Conservation (phyloP, 1,140 invertebrate genomes). For the Dermatophagoides farinae region DNA sequence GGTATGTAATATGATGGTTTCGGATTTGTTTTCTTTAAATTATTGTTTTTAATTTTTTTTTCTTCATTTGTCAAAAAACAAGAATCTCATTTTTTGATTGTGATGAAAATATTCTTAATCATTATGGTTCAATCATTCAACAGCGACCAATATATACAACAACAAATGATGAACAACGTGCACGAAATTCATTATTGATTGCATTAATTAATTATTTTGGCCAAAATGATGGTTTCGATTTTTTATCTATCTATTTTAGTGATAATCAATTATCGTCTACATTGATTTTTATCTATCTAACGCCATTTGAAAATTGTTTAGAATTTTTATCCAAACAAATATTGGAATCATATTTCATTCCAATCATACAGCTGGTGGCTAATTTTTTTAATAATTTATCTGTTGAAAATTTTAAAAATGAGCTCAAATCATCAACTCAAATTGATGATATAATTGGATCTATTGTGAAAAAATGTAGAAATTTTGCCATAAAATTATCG, state of each 20-base stretch:
- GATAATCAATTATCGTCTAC: conserved; percentile 46
- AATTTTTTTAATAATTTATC: conserved; percentile 74
- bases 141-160: conserved; percentile 59
- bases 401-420: conserved; percentile 91
- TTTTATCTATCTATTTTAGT: conserved; percentile 65
- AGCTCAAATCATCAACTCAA: conserved; percentile 62
- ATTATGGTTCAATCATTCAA: conserved; percentile 39
- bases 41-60: no score
- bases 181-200: conserved; percentile 61
- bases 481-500: conserved; percentile 52
- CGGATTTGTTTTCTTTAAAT: no score
- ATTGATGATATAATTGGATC: conserved; percentile 66
- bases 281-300: conserved; percentile 58
- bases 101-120: no score
- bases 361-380: conserved; percentile 75
- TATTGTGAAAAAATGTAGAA: conserved; percentile 71
- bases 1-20: no score
- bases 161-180: conserved; percentile 34
- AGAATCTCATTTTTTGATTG: no score
- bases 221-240: conserved; percentile 63
- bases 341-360: conserved; percentile 76
- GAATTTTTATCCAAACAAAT: conserved; percentile 73
- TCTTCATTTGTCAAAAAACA: no score
- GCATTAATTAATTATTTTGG: conserved; percentile 90
- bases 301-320: conserved; percentile 76